Conservation (phyloP, 1,140 invertebrate species). For the Luehdorfia chinensis region DNA sequence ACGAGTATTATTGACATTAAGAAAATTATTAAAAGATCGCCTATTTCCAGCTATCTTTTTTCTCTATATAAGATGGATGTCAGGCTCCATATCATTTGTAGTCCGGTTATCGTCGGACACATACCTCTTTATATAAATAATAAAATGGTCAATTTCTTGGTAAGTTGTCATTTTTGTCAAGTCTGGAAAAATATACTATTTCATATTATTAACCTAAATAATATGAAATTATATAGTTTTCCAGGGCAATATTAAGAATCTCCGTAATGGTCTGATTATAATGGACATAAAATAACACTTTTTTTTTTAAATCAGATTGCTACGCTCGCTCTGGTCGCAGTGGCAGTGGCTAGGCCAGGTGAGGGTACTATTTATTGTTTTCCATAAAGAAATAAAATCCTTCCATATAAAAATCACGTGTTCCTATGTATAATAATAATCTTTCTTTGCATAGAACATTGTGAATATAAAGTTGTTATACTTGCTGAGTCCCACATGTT, state of each 20-base stretch:
- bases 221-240: too few relatives aligned
- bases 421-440: too few relatives aligned
- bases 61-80: conserved; percentile 17
- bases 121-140: background rate
- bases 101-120: background rate
- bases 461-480: too few relatives aligned
- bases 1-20: conserved; percentile 1
- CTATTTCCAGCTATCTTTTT: conserved; percentile 15
- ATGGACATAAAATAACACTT: too few relatives aligned
- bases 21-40: background rate
- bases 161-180: too few relatives aligned
- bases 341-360: background rate
- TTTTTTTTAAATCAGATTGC: conserved; percentile 8
- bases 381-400: background rate
- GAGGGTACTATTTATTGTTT: conserved; percentile 1
- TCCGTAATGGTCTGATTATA: too few relatives aligned
- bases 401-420: background rate
- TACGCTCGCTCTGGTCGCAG: background rate
- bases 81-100: conserved; percentile 11
- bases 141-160: conserved; percentile 26
- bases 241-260: too few relatives aligned
- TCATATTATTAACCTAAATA: too few relatives aligned
- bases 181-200: too few relatives aligned
- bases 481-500: too few relatives aligned
- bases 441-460: too few relatives aligned